Conservation (phyloP, 2,797 vertebrate genomes). For the Anguilla obscura region DNA sequence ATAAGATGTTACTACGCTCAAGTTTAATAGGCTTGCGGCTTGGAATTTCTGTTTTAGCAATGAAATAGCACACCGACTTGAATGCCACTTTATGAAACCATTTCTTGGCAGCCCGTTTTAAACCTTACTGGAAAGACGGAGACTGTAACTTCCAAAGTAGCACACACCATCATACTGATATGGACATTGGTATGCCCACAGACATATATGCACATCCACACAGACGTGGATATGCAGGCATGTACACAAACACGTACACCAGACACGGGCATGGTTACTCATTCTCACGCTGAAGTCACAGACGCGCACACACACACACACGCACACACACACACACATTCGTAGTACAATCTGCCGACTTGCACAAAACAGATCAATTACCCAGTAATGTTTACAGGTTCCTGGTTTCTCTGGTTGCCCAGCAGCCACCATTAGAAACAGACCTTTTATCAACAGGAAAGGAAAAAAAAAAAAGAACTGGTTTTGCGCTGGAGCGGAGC, state of each 20-base stretch:
- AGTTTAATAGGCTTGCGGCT: background rate
- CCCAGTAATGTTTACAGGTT: constrained; percentile 51
- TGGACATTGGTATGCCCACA: background rate
- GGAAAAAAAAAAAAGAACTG: constrained; percentile 59
- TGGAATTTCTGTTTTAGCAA: background rate
- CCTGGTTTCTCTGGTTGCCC: constrained; percentile 58
- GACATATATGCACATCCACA: background rate
- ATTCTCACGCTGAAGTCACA: background rate
- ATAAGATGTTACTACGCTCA: background rate
- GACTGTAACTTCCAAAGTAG: background rate
- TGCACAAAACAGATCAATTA: constrained; percentile 54
- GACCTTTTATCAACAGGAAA: constrained; percentile 49
- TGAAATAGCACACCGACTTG: background rate
- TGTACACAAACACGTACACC: background rate
- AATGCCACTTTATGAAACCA: background rate
- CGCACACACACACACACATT: constrained; percentile 10
- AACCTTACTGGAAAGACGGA: background rate
- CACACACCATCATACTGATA: background rate
- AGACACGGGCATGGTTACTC: background rate
- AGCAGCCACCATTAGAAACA: constrained; percentile 57
- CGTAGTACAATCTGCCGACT: constrained; percentile 32
- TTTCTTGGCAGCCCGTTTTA: background rate
- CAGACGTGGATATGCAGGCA: background rate
- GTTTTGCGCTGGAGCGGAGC: constrained; percentile 44
- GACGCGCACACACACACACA: background rate